phyloP scores from a whole-genome alignment of 1,140 invertebrate species.

The Pseudoatta argentina region DNA sequence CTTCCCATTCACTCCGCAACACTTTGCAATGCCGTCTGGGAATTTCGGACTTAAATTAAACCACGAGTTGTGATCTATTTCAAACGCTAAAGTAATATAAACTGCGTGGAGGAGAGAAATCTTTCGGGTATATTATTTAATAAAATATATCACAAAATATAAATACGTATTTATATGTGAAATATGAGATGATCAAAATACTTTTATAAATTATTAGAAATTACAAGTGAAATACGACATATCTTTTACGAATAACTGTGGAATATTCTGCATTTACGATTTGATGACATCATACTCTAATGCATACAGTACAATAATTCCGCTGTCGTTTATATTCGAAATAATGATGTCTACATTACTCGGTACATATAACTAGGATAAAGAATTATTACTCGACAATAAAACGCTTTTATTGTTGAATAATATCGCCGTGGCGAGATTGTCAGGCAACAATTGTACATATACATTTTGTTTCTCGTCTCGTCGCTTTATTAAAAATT shows the following conservation, averaged over 20 bases:
- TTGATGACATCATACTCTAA: slow-evolving; percentile 9
- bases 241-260: background rate
- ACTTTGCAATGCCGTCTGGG: too few species aligned
- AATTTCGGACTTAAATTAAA: background rate
- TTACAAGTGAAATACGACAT: background rate
- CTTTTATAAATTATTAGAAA: background rate
- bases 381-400: slow-evolving; percentile 29
- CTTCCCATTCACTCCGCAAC: too few species aligned
- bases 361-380: background rate
- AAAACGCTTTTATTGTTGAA: background rate
- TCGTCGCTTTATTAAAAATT: background rate
- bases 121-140: background rate
- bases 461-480: background rate
- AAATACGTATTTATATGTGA: background rate
- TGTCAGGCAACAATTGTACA: slow-evolving; percentile 11
- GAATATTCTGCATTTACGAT: background rate
- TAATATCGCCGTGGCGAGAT: background rate
- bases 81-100: background rate
- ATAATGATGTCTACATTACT: slow-evolving; percentile 9
- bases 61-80: slow-evolving; percentile 27
- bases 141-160: background rate
- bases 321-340: slow-evolving; percentile 5
- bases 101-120: background rate
- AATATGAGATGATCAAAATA: background rate
- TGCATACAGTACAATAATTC: slow-evolving; percentile 1